Evolutionary conservation across 2,797 vertebrate genomes (phyloP).

Genomic region (Molossus alvarezi): DNA sequence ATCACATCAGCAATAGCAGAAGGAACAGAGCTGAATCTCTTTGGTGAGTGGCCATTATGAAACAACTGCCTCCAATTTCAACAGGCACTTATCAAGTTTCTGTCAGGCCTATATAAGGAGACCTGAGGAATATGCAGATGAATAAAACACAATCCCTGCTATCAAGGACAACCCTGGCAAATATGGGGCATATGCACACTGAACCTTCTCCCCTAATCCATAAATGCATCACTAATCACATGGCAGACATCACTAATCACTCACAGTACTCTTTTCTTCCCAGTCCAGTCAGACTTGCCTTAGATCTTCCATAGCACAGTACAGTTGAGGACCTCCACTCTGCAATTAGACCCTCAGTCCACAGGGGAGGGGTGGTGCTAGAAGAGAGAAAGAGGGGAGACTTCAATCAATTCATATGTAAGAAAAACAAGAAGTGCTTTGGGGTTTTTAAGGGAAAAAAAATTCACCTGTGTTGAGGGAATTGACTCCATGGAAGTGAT

Average conservation of each 20-base stretch:
- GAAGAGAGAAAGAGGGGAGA: neutral
- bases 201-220: neutral
- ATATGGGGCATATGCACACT: accelerated
- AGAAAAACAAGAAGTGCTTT: neutral
- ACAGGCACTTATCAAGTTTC: too few species aligned
- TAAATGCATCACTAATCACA: neutral
- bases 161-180: neutral
- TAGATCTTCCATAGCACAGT: neutral
- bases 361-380: neutral
- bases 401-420: neutral
- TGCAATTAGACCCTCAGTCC: too few species aligned
- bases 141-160: neutral
- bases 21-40: neutral
- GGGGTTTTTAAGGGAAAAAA: neutral
- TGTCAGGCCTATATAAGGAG: neutral
- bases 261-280: neutral
- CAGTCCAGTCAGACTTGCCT: neutral
- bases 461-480: neutral
- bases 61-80: neutral
- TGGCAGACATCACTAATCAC: neutral
- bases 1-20: neutral
- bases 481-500: neutral
- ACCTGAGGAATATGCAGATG: neutral
- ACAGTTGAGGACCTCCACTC: too few species aligned
- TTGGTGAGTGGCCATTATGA: neutral